phyloP scores from a whole-genome alignment of 2,113 vertebrate genomes.

The Prietella phreatophila region DNA sequence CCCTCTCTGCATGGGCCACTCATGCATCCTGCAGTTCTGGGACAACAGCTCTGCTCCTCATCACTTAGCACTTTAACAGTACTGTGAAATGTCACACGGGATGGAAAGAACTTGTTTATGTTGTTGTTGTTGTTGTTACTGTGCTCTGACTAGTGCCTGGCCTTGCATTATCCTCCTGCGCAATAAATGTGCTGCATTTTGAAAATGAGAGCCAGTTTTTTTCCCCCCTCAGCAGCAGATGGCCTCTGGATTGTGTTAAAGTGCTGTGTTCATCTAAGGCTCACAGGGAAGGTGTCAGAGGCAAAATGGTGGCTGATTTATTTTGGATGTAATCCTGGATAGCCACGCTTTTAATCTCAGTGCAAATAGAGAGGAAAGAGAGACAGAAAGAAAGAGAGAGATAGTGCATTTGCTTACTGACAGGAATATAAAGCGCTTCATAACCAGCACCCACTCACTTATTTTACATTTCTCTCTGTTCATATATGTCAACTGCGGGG shows the following conservation, averaged over 20 bases:
- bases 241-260: conserved; percentile 30
- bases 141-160: conserved; percentile 1
- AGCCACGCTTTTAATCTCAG: neutral
- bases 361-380: neutral
- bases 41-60: conserved; percentile 13
- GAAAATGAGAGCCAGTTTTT: neutral
- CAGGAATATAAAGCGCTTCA: neutral
- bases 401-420: neutral
- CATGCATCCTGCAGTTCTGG: conserved; percentile 16
- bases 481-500: neutral
- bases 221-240: neutral
- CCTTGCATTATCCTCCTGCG: neutral
- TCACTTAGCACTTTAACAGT: conserved; percentile 26
- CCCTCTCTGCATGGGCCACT: conserved; percentile 8
- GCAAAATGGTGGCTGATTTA: conserved; percentile 22
- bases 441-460: conserved; percentile 1
- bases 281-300: neutral
- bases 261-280: neutral
- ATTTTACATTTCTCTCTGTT: neutral
- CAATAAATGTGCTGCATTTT: neutral
- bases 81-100: conserved; percentile 19
- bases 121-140: conserved; percentile 33
- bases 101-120: conserved; percentile 30
- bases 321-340: conserved; percentile 15
- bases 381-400: neutral